Evolutionary conservation across 2,797 vertebrate species (phyloP).

Genomic region (Urocyon cinereoargenteus): DNA sequence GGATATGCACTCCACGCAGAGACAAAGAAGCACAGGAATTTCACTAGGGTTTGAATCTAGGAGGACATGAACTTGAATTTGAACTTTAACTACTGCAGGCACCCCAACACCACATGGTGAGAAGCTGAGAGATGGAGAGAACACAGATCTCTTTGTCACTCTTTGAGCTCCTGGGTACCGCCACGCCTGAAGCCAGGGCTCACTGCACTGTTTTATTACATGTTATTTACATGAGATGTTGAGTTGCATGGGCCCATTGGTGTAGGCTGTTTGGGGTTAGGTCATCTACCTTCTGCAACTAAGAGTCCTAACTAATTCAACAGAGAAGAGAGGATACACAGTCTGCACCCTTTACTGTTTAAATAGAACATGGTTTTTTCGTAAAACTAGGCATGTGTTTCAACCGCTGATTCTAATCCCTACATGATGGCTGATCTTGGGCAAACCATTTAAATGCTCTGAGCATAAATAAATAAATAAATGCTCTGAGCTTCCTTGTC

Average conservation of each 20-base stretch:
- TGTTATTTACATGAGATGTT: accelerated
- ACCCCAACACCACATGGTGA: accelerated
- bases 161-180: neutral
- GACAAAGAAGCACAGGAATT: accelerated
- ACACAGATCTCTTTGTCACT: accelerated
- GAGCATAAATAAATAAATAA: neutral
- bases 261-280: too few species aligned
- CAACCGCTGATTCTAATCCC: neutral
- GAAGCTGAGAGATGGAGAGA: neutral
- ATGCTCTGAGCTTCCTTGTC: neutral
- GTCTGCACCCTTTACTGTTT: too few species aligned
- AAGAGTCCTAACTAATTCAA: neutral
- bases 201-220: accelerated
- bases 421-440: neutral
- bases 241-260: neutral
- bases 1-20: accelerated
- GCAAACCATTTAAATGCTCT: neutral
- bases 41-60: neutral
- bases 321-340: too few species aligned
- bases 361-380: neutral
- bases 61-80: neutral
- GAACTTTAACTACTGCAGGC: neutral
- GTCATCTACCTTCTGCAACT: neutral
- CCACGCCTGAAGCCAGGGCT: neutral
- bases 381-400: neutral